Evolutionary conservation across 2,113 vertebrate genomes (phyloP).

Genomic region (Heterocephalus glaber): DNA sequence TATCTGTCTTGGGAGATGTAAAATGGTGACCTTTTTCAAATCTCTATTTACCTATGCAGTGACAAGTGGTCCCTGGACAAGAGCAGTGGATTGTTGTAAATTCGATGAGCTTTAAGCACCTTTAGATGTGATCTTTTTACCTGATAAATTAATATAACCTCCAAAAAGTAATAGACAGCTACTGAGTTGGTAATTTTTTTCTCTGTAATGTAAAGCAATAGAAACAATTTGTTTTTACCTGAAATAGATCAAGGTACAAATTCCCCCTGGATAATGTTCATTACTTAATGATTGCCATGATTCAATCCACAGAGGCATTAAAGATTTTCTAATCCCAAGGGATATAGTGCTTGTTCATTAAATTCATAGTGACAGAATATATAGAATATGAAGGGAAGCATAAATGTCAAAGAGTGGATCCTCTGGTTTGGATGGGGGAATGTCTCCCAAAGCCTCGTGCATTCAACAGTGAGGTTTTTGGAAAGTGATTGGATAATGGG

Average conservation of each 20-base stretch:
- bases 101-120: not conserved
- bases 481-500: not conserved
- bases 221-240: conserved; percentile 27
- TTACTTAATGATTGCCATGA: not conserved
- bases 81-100: not conserved
- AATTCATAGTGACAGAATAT: not conserved
- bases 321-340: not conserved
- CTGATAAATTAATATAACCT: not conserved
- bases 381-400: not conserved
- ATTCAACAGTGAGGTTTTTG: not conserved
- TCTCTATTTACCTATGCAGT: not conserved
- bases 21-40: not conserved
- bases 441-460: not conserved
- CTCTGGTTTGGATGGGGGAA: not conserved
- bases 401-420: not conserved
- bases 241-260: conserved; percentile 10
- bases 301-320: not conserved
- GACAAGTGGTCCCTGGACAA: not conserved
- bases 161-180: not conserved
- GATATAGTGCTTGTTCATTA: not conserved
- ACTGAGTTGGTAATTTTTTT: not conserved
- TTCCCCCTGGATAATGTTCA: not conserved
- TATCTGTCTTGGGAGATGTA: not conserved
- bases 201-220: not conserved
- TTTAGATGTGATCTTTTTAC: not conserved